Percentiles rank a stretch among this genome's conserved stretches.
These are phyloP conservation scores for Colius striatus DNA, from an alignment of 2,113 vertebrate genomes.

Conservation along the genomic window DNA sequence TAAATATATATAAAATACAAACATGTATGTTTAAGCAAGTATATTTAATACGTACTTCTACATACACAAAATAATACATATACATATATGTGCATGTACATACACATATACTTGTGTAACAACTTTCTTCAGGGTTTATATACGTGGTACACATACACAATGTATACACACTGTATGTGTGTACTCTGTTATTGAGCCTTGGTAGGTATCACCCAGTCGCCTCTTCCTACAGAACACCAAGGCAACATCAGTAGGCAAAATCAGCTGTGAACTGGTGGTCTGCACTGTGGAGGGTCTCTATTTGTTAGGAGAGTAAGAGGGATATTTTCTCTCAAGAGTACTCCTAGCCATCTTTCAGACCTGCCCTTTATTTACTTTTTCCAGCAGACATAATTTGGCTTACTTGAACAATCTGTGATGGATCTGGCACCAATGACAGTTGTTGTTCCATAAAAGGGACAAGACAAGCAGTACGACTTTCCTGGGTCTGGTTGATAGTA, in stretches of 20 bases:
- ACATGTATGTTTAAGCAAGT: background rate
- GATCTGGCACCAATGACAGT: slow-evolving; percentile 86
- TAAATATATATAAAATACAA: background rate
- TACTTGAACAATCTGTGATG: slow-evolving; percentile 96
- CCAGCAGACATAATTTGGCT: slow-evolving; percentile 37
- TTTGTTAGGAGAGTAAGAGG: background rate
- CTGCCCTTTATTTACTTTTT: background rate
- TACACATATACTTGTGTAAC: background rate
- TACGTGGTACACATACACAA: background rate
- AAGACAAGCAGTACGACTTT: slow-evolving; percentile 94
- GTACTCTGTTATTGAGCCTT: background rate
- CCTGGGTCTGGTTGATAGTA: slow-evolving; percentile 94
- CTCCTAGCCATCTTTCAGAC: background rate
- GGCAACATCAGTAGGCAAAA: background rate
- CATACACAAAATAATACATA: background rate
- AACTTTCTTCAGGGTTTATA: background rate
- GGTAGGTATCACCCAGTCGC: background rate
- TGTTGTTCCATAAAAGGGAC: slow-evolving; percentile 96
- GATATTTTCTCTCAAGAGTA: background rate
- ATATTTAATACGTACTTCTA: background rate
- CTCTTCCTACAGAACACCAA: background rate
- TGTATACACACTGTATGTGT: background rate
- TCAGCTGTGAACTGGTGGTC: background rate
- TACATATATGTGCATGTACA: too few relatives aligned
- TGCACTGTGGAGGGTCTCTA: background rate